Base-by-base conservation (phyloP, 2,888 invertebrate genomes). In the Metacarcinus magister region DNA sequence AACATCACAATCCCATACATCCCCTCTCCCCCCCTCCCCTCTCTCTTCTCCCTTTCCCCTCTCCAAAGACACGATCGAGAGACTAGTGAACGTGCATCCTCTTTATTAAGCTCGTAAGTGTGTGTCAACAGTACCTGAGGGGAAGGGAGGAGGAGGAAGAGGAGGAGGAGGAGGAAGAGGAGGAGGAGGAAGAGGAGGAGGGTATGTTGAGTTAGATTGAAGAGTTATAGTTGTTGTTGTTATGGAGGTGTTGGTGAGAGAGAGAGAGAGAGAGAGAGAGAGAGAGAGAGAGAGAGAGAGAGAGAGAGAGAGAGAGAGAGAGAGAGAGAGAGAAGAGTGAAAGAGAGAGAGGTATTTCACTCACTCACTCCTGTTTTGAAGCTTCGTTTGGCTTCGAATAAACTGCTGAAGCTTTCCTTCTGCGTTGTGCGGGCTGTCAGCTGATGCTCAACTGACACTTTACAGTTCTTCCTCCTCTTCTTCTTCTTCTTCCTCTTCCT, bases 211-310 rank as follows among this genome's bases (percentile, higher is more conserved):
- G n/a, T n/a, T 54, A n/a, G n/a, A n/a, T n/a, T n/a, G n/a, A n/a
- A n/a, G n/a, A n/a, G n/a, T n/a, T n/a, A n/a, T n/a, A n/a, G n/a
- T n/a, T n/a, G n/a, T n/a, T n/a, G n/a, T 8, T 54, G 54, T 54
- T 54, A n/a, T 67, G 67, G 0, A 5, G 1, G 13, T 67, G 16
- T 67, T 23, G 28, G 7, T 16, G 89, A 89, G 89, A 89, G 89
- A 89, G 89, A 89, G 87, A 87, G 87, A 87, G 87, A 87, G 87
- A 87, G 87, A 87, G 87, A 87, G 87, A 87, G 87, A 87, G 87
- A 87, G 87, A 87, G 89, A 90, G 90, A 90, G 90, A 90, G 90
- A 90, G 90, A 90, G 90, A 89, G 89, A 89, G 89, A 89, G 89
- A 89, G 39, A 89, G 39, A 39, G 39, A 89, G 28, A 28, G 13